Percentiles rank a stretch among this genome's conserved stretches.
phyloP scores from a whole-genome alignment of 2,888 invertebrate genomes.

The Dynastes maya region DNA sequence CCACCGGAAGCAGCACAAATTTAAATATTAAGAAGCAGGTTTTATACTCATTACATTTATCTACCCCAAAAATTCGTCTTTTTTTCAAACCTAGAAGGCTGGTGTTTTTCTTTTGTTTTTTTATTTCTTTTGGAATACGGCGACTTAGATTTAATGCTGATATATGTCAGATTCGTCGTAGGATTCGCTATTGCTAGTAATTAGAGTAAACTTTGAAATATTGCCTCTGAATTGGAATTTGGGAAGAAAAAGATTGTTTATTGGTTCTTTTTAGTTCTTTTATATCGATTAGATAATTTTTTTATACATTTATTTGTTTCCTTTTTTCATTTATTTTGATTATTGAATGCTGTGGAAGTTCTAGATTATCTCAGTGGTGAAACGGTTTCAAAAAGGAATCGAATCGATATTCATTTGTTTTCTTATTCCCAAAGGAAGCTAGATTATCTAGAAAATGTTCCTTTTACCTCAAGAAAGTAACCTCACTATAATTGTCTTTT shows the following conservation, averaged over 20 bases:
- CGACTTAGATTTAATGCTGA: background rate
- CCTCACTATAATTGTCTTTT: too few relatives aligned
- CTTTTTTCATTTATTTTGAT: background rate
- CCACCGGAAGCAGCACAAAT: conserved; percentile 2
- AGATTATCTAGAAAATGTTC: too few relatives aligned
- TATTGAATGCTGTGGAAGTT: too few relatives aligned
- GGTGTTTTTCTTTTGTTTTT: background rate
- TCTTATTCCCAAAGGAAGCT: too few relatives aligned
- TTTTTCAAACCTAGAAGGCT: too few relatives aligned
- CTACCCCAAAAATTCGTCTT: background rate
- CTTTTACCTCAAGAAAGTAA: too few relatives aligned
- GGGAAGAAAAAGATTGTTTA: background rate
- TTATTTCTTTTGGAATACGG: background rate
- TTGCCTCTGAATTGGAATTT: background rate
- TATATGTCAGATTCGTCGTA: background rate
- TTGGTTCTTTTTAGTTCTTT: background rate
- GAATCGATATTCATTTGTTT: background rate
- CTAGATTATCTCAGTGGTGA: too few relatives aligned
- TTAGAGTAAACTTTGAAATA: background rate
- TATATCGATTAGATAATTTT: conserved; percentile 2
- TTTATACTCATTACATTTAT: background rate
- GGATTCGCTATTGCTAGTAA: background rate
- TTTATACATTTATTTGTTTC: background rate
- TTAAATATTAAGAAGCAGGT: conserved; percentile 16
- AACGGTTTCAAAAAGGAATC: too few relatives aligned